A percentile compares a stretch with the other conserved stretches of the same genome.
Evolutionary conservation across 64 coral and sea anemone genomes (phyloP).

Genomic region (Montipora efflorescens): DNA sequence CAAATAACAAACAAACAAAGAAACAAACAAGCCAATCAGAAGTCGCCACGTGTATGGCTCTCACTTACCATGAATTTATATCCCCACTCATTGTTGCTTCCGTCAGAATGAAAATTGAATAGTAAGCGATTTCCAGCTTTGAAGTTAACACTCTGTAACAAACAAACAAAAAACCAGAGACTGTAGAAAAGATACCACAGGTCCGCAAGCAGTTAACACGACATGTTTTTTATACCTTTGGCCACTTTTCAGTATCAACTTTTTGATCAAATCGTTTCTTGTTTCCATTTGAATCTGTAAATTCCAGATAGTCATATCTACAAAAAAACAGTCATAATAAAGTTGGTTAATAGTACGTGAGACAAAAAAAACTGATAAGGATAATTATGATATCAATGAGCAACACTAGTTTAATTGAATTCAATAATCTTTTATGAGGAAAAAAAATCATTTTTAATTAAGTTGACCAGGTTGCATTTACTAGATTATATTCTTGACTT

Average conservation of each 20-base stretch:
- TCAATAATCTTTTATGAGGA: too few relatives aligned
- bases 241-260: slow-evolving; percentile 98
- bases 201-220: neutral
- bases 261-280: slow-evolving; percentile 99
- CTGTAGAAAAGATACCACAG: neutral
- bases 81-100: slow-evolving; percentile 99
- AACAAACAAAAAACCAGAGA: neutral
- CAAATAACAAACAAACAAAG: too few relatives aligned
- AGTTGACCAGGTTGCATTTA: too few relatives aligned
- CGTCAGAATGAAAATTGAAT: slow-evolving; percentile 97
- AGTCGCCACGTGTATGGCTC: too few relatives aligned
- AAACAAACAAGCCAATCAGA: too few relatives aligned
- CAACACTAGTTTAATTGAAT: too few relatives aligned
- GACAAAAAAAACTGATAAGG: neutral
- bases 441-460: too few relatives aligned
- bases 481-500: too few relatives aligned
- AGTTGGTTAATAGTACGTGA: neutral
- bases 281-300: slow-evolving; percentile 96
- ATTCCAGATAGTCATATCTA: slow-evolving; percentile 97
- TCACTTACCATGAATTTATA: slow-evolving; percentile 91
- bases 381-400: too few relatives aligned
- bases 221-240: slow-evolving; percentile 51
- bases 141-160: slow-evolving; percentile 75
- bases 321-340: neutral
- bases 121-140: slow-evolving; percentile 88